phyloP scores from a whole-genome alignment of 2,888 invertebrate species.

The Ormia ochracea region DNA sequence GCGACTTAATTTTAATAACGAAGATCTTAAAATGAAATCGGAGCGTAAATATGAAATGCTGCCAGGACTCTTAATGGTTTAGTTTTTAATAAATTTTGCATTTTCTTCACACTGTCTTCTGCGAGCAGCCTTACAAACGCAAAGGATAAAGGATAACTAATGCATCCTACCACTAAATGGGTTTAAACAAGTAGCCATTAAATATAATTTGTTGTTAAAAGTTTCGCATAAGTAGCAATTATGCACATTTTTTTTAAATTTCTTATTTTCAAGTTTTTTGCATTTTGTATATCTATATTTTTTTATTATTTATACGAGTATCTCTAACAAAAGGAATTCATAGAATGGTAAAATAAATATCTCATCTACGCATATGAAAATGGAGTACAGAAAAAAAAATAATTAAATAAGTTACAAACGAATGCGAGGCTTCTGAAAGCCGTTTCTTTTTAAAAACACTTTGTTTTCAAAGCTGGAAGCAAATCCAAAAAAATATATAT shows the following conservation, averaged over 20 bases:
- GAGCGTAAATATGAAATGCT: slow-evolving; percentile 56
- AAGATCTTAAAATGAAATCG: slow-evolving; percentile 59
- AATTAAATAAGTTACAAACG: no score
- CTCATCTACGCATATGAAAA: no score
- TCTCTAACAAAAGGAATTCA: no score
- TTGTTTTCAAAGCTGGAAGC: no score
- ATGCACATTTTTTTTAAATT: slow-evolving; percentile 22
- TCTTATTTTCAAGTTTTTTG: background rate
- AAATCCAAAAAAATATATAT: no score
- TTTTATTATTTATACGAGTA: no score
- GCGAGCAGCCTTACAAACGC: slow-evolving; percentile 8
- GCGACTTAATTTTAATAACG: slow-evolving; percentile 52
- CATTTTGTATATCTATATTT: background rate
- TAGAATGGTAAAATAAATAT: no score
- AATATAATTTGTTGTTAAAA: slow-evolving; percentile 8
- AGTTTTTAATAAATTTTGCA: slow-evolving; percentile 49
- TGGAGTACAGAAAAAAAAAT: no score
- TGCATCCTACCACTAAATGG: slow-evolving; percentile 39
- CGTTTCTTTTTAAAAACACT: no score
- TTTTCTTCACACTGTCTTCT: background rate
- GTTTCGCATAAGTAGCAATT: slow-evolving; percentile 45
- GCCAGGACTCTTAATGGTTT: slow-evolving; percentile 46
- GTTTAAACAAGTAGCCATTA: slow-evolving; percentile 48
- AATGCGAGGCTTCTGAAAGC: no score
- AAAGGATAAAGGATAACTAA: slow-evolving; percentile 36